Evolutionary conservation across 1,140 invertebrate species (phyloP).

Genomic region (Acromyrmex echinatior): DNA sequence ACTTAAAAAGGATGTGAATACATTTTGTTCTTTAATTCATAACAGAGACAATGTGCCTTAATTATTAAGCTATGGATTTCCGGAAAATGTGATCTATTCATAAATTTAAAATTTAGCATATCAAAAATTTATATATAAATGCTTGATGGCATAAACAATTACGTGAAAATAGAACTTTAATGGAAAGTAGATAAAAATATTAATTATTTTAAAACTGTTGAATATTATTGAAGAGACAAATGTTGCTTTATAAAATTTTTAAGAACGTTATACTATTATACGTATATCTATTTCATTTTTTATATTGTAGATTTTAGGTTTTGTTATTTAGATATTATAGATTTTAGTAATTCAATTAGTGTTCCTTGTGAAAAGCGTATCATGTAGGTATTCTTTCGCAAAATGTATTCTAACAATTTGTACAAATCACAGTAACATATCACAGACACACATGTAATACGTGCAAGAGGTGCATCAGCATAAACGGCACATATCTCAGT

Average conservation of each 20-base stretch:
- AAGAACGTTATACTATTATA: background rate
- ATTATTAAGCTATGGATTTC: background rate
- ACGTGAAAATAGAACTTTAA: background rate
- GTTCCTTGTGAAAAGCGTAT: background rate
- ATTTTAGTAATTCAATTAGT: constrained; percentile 15
- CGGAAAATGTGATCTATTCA: background rate
- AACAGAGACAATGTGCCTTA: background rate
- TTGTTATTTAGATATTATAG: background rate
- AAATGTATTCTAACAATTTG: constrained; percentile 18
- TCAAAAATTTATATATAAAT: background rate
- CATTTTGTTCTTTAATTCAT: constrained; percentile 8
- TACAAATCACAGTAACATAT: constrained; percentile 35
- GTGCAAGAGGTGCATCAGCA: constrained; percentile 46
- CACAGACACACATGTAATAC: constrained; percentile 7
- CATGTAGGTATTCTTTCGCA: background rate
- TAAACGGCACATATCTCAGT: constrained; percentile 41
- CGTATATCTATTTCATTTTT: too few relatives aligned
- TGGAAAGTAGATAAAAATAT: background rate
- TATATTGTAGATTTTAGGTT: background rate
- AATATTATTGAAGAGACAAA: background rate
- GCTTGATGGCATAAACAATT: background rate
- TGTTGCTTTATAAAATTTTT: background rate
- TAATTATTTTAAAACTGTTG: background rate
- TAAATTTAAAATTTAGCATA: background rate
- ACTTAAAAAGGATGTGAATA: background rate